Conservation (phyloP, 1,140 invertebrate genomes). For the Spodoptera frugiperda region DNA sequence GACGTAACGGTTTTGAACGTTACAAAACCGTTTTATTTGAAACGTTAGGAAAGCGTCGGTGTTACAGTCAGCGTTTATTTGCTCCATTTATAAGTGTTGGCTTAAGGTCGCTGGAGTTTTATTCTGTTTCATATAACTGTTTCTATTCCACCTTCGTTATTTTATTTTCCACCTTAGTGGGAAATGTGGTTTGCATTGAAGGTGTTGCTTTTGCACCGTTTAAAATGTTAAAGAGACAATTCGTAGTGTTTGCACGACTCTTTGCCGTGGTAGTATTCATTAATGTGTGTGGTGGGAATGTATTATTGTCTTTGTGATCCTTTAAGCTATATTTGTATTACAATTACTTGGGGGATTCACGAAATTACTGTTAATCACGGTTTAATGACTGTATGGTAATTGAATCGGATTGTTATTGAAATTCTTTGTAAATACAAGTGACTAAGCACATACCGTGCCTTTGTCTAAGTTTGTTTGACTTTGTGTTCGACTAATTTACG, state of each 20-base stretch:
- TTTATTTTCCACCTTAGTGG: conserved; percentile 26
- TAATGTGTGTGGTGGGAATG: no score
- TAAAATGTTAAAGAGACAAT: conserved; percentile 4
- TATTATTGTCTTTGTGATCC: no score
- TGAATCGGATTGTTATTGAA: no score
- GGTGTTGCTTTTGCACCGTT: not conserved
- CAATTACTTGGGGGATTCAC: no score
- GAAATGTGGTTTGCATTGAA: conserved; percentile 19
- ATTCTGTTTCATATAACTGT: conserved; percentile 28
- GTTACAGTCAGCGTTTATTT: conserved; percentile 18
- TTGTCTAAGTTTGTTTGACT: no score
- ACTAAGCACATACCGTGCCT: no score
- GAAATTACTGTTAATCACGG: no score
- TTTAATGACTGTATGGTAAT: no score
- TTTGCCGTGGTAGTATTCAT: no score
- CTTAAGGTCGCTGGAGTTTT: conserved; percentile 27
- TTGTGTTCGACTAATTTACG: no score
- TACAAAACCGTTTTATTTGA: conserved; percentile 10
- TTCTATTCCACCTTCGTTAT: conserved; percentile 9
- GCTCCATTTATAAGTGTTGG: conserved; percentile 39
- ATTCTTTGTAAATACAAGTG: no score
- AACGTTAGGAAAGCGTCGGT: conserved; percentile 22
- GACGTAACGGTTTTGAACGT: conserved; percentile 6
- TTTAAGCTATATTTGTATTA: no score
- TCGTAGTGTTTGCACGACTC: not conserved